Evolutionary conservation across 2,113 vertebrate species (phyloP).

Genomic region (Erinaceus europaeus): DNA sequence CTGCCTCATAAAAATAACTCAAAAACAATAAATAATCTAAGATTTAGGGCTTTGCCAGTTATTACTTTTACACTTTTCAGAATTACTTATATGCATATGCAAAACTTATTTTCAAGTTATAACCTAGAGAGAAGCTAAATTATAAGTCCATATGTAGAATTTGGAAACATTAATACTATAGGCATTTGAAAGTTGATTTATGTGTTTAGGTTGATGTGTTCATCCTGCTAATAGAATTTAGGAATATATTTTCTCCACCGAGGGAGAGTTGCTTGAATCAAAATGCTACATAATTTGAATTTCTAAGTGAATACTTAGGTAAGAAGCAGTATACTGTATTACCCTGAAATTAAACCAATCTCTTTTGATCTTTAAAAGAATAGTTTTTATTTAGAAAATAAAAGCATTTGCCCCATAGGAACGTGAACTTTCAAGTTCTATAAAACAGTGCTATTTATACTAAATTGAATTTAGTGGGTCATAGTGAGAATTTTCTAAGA

Average conservation of each 20-base stretch:
- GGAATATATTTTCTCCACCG: constrained; percentile 51
- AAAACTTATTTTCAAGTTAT: constrained; percentile 25
- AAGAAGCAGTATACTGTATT: constrained; percentile 20
- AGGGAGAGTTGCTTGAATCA: constrained; percentile 45
- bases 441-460: constrained; percentile 33
- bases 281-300: constrained; percentile 62
- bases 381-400: constrained; percentile 48
- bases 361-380: constrained; percentile 25
- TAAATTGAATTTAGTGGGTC: constrained; percentile 19
- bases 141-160: constrained; percentile 48
- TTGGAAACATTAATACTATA: not conserved
- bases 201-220: constrained; percentile 26
- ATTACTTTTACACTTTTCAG: constrained; percentile 37
- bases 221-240: not conserved
- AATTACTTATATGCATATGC: constrained; percentile 18
- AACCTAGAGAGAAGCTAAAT: constrained; percentile 10
- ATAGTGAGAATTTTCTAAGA: constrained; percentile 32
- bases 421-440: not conserved
- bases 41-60: constrained; percentile 45
- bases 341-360: not conserved
- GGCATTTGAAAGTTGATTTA: constrained; percentile 42
- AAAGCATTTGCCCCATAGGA: constrained; percentile 16
- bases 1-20: no score
- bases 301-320: constrained; percentile 58
- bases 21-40: no score